Percentiles rank a stretch among this genome's conserved stretches.
These are phyloP conservation scores for Perodicticus potto DNA, from an alignment of 2,797 vertebrate genomes.

Conservation along the genomic window DNA sequence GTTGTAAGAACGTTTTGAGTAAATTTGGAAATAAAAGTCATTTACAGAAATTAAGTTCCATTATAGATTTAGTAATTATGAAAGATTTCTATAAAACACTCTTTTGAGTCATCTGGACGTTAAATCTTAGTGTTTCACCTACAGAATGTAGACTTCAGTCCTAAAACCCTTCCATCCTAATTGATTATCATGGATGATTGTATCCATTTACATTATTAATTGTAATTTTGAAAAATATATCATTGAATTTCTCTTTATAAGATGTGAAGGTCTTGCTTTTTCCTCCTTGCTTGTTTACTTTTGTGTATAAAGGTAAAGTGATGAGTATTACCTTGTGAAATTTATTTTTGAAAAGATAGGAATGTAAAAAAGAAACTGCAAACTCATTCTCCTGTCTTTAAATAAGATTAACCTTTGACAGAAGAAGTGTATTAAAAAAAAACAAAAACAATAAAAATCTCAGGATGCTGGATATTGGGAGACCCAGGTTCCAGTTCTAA, in stretches of 20 bases:
- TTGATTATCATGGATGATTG: not conserved
- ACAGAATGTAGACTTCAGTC: not conserved
- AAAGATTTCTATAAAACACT: conserved; percentile 8
- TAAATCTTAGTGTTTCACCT: conserved; percentile 21
- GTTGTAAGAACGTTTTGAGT: not conserved
- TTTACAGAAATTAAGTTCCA: conserved; percentile 39
- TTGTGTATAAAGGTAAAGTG: not conserved
- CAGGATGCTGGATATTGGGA: not conserved
- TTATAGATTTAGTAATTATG: conserved; percentile 29
- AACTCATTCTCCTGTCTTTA: not conserved
- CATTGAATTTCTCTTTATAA: not conserved
- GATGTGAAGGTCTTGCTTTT: not conserved
- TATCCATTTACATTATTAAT: not conserved
- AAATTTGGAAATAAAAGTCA: conserved; percentile 15
- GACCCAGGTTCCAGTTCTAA: not conserved
- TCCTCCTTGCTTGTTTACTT: not conserved
- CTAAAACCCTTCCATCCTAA: not conserved
- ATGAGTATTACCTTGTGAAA: not conserved
- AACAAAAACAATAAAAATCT: not conserved
- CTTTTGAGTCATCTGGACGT: conserved; percentile 14
- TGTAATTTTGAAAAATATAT: not conserved
- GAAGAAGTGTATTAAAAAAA: not conserved
- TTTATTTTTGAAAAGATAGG: conserved; percentile 44
- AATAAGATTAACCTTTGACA: not conserved
- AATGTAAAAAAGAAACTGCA: conserved; percentile 1